Evolutionary conservation across 2,797 vertebrate species (phyloP), one percentile per base, ranked within the genome.

Genomic region (Myotis findleyi): DNA sequence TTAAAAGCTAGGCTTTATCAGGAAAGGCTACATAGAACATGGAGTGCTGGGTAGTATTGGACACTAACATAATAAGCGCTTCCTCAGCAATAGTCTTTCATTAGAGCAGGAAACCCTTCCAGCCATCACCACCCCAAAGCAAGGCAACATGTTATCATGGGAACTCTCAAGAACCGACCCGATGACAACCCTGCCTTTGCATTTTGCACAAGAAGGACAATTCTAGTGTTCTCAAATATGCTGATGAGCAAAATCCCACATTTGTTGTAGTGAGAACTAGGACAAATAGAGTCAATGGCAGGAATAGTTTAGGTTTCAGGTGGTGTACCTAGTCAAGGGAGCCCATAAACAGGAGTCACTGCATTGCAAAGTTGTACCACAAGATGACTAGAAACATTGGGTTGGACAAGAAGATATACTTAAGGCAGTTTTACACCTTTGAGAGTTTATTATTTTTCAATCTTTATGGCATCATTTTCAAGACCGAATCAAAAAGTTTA

Each of bases 1-100:
- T 76, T 87, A 76, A 94, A 80, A 75, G 20, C 33, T 25, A 79
- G 4, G 53, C 80, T 86, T 91, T 82, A 84, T 73, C 30, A 66
- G 12, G 23, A 79, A 95, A 72, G 27, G 5, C 25, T 85, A 7
- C 14, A n/a, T 2, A 38, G 23, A 21, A 36, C 10, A 38, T 16
- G 14, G 57, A 80, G 4, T 80, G 2, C 17, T 80, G 21, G 7
- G 7, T 68, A 49, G 23, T 77, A 81, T 57, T 47, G 66, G 44
- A 64, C 7, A 17, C 13, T 86, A 83, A 64, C 66, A 27, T 16
- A 86, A 49, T 11, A n/a, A 90, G 16, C 10, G 25, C 3, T 49
- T 36, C 21, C 18, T 95, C 7, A 64, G 53, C 9, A 72, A 64
- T 18, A 44, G 18, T 71, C 27, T 91, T 64, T 87, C 82, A 68